Conservation (phyloP, 2,888 invertebrate genomes). For the Papilio protenor region DNA sequence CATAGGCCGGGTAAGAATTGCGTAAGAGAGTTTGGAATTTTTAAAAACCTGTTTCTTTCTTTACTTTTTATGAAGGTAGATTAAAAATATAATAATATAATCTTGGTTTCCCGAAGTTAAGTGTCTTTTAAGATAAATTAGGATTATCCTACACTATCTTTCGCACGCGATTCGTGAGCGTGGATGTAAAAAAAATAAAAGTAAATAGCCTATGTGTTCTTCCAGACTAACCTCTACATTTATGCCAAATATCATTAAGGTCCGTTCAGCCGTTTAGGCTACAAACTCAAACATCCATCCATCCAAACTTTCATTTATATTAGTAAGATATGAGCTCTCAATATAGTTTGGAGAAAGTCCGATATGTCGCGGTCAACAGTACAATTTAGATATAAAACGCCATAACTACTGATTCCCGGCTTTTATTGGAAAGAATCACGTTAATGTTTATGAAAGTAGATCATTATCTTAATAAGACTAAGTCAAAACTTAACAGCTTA, state of each 20-base stretch:
- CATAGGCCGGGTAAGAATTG: conserved; percentile 7
- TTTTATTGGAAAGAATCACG: conserved; percentile 13
- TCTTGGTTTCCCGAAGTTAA: too few relatives aligned
- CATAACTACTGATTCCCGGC: neutral
- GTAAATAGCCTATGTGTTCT: too few relatives aligned
- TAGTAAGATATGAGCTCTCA: neutral
- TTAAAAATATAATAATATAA: too few relatives aligned
- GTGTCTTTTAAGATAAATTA: too few relatives aligned
- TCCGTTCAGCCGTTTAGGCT: too few relatives aligned
- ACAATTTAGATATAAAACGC: neutral
- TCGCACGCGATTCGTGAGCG: too few relatives aligned
- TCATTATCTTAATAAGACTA: neutral
- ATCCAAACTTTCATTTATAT: too few relatives aligned
- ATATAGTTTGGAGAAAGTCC: conserved; percentile 4
- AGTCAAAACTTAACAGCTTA: neutral
- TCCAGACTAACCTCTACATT: too few relatives aligned
- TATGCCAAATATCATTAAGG: too few relatives aligned
- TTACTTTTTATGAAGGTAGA: neutral
- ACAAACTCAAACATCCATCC: too few relatives aligned
- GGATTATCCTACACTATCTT: too few relatives aligned
- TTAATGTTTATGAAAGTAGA: conserved; percentile 1
- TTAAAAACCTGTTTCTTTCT: neutral
- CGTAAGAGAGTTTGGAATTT: neutral
- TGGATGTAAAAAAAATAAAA: too few relatives aligned
- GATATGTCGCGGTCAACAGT: neutral